Base-by-base conservation (phyloP, 2,797 vertebrate genomes). In the Zalophus californianus region DNA sequence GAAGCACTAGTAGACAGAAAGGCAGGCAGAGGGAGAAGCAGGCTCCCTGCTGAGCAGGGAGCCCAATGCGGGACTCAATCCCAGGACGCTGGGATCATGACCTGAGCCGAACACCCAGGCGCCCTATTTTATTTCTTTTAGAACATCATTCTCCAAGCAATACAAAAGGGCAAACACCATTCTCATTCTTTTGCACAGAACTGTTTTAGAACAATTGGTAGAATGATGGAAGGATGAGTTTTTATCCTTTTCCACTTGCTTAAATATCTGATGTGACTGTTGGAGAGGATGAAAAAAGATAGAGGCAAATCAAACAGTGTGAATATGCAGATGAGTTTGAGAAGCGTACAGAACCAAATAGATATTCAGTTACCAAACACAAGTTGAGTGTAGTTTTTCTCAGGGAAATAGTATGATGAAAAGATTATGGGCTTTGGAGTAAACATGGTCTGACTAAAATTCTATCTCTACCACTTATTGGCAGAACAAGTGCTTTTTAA, bases 401-500 rank as follows among this genome's bases (percentile, higher is more conserved):
- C 20, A 48, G 41, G 60, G 64, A 70, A 90, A 84, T 16, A 62
- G 20, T 32, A 56, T 7, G 21, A 68, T 56, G 41, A 91, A 95
- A 96, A 92, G 50, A 86, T 60, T 79, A 60, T 84, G 16, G 27
- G 14, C 29, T 62, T 93, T 56, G 95, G 25, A 62, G 35, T 73
- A 32, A 95, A 73, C 38, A 79, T 82, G 2, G 13, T 82, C 79
- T 84, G 44, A 54, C 23, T 80, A 88, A 92, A 86, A 94, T 84
- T 92, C 52, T 90, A 70, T 87, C 91, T 93, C 87, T 92, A 90
- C 50, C 27, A 88, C 35, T 89, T 83, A 77, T 18, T 96, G 95
- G 29, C n/a, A 82, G 27, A 94, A 82, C 1, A 52, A 77, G 5
- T 41, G 11, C 21, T 80, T 90, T 86, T 80, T 70, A 96, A 93